Percentiles rank a stretch among this genome's conserved stretches.
phyloP scores from a whole-genome alignment of 1,140 invertebrate genomes.

The Drosophila takahashii region DNA sequence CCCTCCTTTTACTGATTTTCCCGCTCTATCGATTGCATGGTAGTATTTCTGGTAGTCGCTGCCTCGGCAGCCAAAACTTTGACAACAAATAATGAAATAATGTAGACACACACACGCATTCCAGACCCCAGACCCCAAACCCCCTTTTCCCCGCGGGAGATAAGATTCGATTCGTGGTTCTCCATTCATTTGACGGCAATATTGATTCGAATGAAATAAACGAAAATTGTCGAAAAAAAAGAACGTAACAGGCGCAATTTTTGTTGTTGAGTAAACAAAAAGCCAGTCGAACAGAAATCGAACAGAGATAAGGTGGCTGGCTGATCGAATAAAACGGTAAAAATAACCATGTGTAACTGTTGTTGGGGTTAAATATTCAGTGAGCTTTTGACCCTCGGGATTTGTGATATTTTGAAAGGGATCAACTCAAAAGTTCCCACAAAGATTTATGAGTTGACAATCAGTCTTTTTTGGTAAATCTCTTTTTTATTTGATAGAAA shows the following conservation, averaged over 20 bases:
- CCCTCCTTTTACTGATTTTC: constrained; percentile 26
- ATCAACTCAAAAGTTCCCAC: constrained; percentile 26
- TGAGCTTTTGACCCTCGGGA: constrained; percentile 23
- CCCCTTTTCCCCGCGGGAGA: constrained; percentile 24
- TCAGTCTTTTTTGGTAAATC: neutral
- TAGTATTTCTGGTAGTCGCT: constrained; percentile 67
- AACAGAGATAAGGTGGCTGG: constrained; percentile 58
- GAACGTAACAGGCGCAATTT: constrained; percentile 49
- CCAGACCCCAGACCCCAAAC: constrained; percentile 23
- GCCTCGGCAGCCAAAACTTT: constrained; percentile 68
- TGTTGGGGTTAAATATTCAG: constrained; percentile 34
- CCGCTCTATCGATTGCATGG: constrained; percentile 44
- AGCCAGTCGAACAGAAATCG: constrained; percentile 44
- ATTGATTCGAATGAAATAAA: constrained; percentile 73
- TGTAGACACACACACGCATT: constrained; percentile 64
- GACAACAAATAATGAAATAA: constrained; percentile 83
- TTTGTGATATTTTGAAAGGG: constrained; percentile 28
- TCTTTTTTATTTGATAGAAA: neutral
- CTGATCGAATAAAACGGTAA: constrained; percentile 50
- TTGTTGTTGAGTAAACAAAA: constrained; percentile 75
- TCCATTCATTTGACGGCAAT: constrained; percentile 75
- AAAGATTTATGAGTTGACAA: constrained; percentile 6
- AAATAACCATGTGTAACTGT: constrained; percentile 44
- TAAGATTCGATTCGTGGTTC: constrained; percentile 44
- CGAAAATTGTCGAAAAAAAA: constrained; percentile 60